phyloP scores from a whole-genome alignment of 2,888 invertebrate species.

The Trichacis sp. region DNA sequence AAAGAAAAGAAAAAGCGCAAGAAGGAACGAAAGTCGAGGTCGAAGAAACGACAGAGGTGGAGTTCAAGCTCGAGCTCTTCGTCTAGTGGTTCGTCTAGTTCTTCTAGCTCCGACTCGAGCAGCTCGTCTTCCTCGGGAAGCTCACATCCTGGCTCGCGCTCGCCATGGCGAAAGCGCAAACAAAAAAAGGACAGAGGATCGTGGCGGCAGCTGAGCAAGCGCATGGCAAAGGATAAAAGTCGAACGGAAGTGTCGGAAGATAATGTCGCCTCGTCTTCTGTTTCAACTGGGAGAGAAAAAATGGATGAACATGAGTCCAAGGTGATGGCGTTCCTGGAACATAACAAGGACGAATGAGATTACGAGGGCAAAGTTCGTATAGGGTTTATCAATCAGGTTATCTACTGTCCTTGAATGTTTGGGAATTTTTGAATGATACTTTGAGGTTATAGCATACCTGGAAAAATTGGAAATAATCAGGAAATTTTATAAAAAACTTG shows the following conservation, averaged over 20 bases:
- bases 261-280: constrained; percentile 69
- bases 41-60: constrained; percentile 66
- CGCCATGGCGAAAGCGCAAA: constrained; percentile 60
- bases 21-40: constrained; percentile 68
- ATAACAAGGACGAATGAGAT: constrained; percentile 86
- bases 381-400: neutral
- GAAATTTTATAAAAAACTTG: constrained; percentile 1
- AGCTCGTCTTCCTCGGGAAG: constrained; percentile 71
- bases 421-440: no score
- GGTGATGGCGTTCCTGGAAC: constrained; percentile 81
- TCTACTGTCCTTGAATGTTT: neutral
- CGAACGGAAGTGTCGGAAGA: constrained; percentile 71
- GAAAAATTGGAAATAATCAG: no score
- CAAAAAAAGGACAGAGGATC: constrained; percentile 79
- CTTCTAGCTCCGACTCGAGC: constrained; percentile 73
- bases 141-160: constrained; percentile 62
- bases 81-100: constrained; percentile 77
- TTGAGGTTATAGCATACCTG: no score
- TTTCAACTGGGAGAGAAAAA: constrained; percentile 64
- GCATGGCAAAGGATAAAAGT: constrained; percentile 85
- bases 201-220: constrained; percentile 84
- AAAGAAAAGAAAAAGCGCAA: constrained; percentile 69
- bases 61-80: constrained; percentile 77
- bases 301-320: constrained; percentile 76
- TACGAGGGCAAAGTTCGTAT: constrained; percentile 78